These are phyloP conservation scores for Acanthopagrus latus DNA, from an alignment of 2,797 vertebrate genomes.

Conservation along the genomic window DNA sequence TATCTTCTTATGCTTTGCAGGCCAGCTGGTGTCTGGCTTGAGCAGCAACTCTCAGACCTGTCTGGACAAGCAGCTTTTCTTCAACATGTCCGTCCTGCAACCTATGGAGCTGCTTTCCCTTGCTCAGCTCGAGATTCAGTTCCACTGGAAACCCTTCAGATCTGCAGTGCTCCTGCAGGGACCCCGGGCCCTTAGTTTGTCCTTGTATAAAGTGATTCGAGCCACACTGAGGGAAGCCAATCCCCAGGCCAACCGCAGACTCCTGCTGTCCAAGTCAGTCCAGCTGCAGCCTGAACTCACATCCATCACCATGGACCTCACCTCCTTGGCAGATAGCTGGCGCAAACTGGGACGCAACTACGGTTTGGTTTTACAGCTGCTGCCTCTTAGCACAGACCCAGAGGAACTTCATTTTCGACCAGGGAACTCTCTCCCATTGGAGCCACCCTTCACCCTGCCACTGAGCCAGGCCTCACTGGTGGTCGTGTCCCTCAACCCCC, in stretches of 20 bases:
- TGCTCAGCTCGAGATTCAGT: slow-evolving; percentile 89
- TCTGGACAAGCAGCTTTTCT: slow-evolving; percentile 89
- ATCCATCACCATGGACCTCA: slow-evolving; percentile 87
- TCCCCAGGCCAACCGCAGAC: slow-evolving; percentile 65
- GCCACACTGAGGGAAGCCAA: slow-evolving; percentile 75
- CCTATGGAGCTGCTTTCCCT: slow-evolving; percentile 87
- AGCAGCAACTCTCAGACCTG: slow-evolving; percentile 77
- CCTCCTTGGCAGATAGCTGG: slow-evolving; percentile 77
- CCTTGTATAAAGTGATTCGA: slow-evolving; percentile 80
- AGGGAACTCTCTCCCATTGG: not conserved
- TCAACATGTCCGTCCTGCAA: slow-evolving; percentile 92
- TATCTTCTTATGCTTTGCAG: slow-evolving; percentile 69
- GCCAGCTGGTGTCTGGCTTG: slow-evolving; percentile 72
- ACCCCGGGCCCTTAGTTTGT: slow-evolving; percentile 79
- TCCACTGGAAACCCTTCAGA: slow-evolving; percentile 78
- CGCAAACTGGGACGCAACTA: slow-evolving; percentile 74
- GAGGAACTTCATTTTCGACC: slow-evolving; percentile 44
- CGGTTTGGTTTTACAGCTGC: slow-evolving; percentile 85
- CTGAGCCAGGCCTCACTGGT: slow-evolving; percentile 85
- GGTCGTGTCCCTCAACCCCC: slow-evolving; percentile 88
- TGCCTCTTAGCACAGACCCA: not conserved
- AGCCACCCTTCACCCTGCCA: slow-evolving; percentile 41
- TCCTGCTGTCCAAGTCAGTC: slow-evolving; percentile 86
- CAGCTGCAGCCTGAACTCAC: slow-evolving; percentile 71
- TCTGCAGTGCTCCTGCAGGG: slow-evolving; percentile 28